phyloP scores from a whole-genome alignment of 2,797 vertebrate genomes.

The Crenichthys baileyi region DNA sequence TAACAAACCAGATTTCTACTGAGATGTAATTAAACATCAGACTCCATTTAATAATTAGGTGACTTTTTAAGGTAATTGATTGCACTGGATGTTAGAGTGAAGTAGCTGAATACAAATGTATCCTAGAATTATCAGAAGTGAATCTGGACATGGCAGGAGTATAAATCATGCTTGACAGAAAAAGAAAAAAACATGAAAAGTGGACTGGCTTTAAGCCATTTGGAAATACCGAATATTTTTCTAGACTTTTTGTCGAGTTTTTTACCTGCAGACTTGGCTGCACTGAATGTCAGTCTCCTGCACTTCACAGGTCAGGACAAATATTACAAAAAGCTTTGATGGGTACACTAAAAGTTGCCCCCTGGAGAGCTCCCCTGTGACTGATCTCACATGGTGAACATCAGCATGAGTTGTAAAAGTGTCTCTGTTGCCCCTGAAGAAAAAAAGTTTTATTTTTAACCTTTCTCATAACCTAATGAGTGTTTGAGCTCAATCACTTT shows the following conservation, averaged over 20 bases:
- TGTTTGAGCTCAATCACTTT: constrained; percentile 4
- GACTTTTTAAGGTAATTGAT: not conserved
- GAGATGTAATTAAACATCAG: too few relatives aligned
- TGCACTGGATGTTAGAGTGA: not conserved
- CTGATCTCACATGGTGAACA: constrained; percentile 27
- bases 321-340: not conserved
- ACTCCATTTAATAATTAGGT: too few relatives aligned
- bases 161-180: not conserved
- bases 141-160: not conserved
- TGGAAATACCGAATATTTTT: not conserved
- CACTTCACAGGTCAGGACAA: not conserved
- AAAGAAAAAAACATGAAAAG: not conserved
- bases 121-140: not conserved
- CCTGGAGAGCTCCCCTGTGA: not conserved
- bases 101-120: not conserved
- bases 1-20: too few relatives aligned
- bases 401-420: constrained; percentile 26
- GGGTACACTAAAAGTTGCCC: not conserved
- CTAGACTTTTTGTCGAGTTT: not conserved
- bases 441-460: constrained; percentile 19
- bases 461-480: constrained; percentile 15
- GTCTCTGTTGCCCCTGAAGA: not conserved
- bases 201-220: not conserved
- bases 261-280: not conserved
- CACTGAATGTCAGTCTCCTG: not conserved